Evolutionary conservation across 2,888 invertebrate species (phyloP).

Genomic region (Drosophila subsilvestris): DNA sequence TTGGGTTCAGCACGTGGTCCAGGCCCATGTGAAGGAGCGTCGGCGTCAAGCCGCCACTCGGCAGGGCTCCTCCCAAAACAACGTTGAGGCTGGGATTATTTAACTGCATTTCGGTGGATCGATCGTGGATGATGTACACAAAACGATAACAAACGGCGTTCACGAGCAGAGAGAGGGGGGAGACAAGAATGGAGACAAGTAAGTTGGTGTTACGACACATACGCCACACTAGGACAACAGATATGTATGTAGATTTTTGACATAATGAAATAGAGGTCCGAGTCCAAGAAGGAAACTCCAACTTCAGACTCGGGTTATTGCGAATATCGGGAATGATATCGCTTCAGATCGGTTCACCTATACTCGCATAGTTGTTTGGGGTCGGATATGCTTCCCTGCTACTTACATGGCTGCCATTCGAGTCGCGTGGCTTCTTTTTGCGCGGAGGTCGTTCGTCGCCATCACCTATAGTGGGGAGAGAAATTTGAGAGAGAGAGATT

Average conservation of each 20-base stretch:
- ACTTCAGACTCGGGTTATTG: no score
- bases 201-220: not conserved
- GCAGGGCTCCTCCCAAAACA: conserved; percentile 48
- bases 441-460: conserved; percentile 82
- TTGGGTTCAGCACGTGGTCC: conserved; percentile 54
- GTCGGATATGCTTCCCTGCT: conserved; percentile 7
- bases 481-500: not conserved
- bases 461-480: conserved; percentile 69
- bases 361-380: not conserved
- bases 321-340: no score
- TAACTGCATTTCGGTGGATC: conserved; percentile 57
- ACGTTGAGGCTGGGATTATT: conserved; percentile 65
- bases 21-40: conserved; percentile 56
- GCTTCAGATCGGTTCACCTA: not conserved
- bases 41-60: conserved; percentile 66
- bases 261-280: not conserved
- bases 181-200: not conserved
- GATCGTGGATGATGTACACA: conserved; percentile 1
- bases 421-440: conserved; percentile 83
- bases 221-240: not conserved
- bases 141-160: not conserved
- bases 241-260: no score
- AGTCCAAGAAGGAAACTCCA: no score
- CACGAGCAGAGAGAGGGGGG: not conserved
- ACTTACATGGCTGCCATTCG: conserved; percentile 81